Percentiles rank a stretch among this genome's conserved stretches.
Evolutionary conservation across 2,113 vertebrate genomes (phyloP).

Genomic region (Leptodactylus fuscus): DNA sequence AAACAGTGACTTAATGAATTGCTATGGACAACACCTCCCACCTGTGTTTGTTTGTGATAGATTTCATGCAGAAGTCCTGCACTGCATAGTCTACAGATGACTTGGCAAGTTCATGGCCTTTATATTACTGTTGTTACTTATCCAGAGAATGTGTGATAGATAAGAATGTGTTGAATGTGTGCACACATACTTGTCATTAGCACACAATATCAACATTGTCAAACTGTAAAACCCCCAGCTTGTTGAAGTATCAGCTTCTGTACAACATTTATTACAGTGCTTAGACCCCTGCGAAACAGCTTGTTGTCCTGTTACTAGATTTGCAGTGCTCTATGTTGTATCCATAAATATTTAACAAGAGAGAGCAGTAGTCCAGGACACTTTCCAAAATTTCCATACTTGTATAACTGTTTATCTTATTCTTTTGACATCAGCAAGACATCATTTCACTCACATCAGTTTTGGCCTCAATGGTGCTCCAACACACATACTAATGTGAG

Average conservation of each 20-base stretch:
- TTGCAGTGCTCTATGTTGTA: background rate
- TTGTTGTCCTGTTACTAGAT: background rate
- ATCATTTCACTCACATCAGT: too few species aligned
- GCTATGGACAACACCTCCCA: background rate
- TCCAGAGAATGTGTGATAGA: background rate
- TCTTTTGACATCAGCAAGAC: too few species aligned
- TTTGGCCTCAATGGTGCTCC: background rate
- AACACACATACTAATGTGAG: too few species aligned
- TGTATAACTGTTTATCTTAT: too few species aligned
- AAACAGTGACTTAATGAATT: background rate
- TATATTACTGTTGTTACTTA: background rate
- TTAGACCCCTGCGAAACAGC: background rate
- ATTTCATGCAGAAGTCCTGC: background rate
- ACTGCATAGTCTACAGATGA: background rate
- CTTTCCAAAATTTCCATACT: too few species aligned
- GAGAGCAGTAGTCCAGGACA: too few species aligned
- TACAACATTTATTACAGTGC: background rate
- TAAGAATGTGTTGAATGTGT: constrained; percentile 7
- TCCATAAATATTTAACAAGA: too few species aligned
- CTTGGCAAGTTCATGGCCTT: background rate
- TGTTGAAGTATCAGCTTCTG: background rate
- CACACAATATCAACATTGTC: constrained; percentile 4
- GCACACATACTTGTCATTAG: background rate
- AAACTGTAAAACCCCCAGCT: background rate
- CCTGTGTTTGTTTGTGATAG: background rate